phyloP scores from a whole-genome alignment of 2,888 invertebrate genomes.

The Melanotus villosus region DNA sequence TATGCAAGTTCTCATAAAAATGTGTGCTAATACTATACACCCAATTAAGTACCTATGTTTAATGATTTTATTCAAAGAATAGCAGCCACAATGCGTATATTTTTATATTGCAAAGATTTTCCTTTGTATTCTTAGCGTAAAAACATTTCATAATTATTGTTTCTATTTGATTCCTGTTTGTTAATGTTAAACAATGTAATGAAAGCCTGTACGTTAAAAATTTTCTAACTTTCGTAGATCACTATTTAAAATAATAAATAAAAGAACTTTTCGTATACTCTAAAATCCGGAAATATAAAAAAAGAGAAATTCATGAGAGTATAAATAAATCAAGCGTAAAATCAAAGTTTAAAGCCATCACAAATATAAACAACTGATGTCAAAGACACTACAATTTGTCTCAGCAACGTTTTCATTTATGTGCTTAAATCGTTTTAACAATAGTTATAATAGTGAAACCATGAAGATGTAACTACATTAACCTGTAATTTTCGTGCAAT shows the following conservation, averaged over 20 bases:
- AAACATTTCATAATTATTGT: neutral
- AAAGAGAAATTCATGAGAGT: no score
- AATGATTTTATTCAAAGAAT: conserved; percentile 17
- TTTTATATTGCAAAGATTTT: no score
- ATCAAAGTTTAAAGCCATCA: no score
- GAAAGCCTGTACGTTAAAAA: no score
- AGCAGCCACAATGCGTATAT: conserved; percentile 7
- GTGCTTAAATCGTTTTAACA: neutral
- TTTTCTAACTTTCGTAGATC: no score
- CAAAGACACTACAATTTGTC: neutral
- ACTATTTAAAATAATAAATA: no score
- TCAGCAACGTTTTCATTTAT: neutral
- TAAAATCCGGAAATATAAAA: no score
- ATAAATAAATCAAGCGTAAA: no score
- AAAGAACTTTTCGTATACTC: no score
- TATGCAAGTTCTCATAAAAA: conserved; percentile 18
- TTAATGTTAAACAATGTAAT: no score
- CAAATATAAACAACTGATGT: neutral
- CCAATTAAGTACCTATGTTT: conserved; percentile 3
- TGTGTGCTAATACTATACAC: conserved; percentile 4
- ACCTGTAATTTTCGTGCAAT: neutral
- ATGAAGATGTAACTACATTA: neutral
- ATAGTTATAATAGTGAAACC: conserved; percentile 3
- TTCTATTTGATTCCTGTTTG: neutral
- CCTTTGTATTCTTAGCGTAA: neutral